Evolutionary conservation across 2,888 invertebrate genomes (phyloP).

Genomic region (Campoplex capitator): DNA sequence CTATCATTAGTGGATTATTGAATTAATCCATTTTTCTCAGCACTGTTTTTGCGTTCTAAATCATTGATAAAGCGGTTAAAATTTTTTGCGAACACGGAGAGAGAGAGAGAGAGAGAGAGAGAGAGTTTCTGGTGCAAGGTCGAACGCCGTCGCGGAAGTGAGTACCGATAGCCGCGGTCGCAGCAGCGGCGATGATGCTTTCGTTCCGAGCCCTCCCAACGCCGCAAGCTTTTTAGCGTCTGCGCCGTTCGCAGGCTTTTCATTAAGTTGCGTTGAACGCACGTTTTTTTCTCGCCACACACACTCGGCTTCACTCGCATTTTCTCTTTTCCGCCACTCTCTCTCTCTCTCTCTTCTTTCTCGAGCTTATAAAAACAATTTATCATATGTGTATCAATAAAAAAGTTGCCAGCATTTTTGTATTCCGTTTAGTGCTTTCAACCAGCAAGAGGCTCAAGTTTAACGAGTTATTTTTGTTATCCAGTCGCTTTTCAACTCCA

Average conservation of each 20-base stretch:
- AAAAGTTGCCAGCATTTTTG: not conserved
- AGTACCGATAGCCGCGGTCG: constrained; percentile 60
- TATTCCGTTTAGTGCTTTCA: not conserved
- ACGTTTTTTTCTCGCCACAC: constrained; percentile 1
- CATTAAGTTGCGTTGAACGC: constrained; percentile 10
- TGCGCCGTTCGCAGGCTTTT: constrained; percentile 46
- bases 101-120: too few species aligned
- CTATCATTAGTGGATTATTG: not conserved
- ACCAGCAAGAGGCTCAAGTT: not conserved
- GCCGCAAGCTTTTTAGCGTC: constrained; percentile 58
- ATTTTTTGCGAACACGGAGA: not conserved
- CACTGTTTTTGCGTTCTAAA: not conserved
- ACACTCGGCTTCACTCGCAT: not conserved
- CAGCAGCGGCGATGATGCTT: constrained; percentile 37
- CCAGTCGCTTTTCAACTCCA: not conserved
- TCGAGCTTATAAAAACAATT: not conserved
- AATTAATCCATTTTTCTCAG: not conserved
- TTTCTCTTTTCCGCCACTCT: not conserved
- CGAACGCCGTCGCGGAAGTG: constrained; percentile 55
- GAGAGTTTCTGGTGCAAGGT: constrained; percentile 39
- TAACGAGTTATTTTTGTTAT: not conserved
- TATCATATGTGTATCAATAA: not conserved
- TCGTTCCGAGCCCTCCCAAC: constrained; percentile 26
- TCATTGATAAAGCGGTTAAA: not conserved
- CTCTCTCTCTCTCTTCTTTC: not conserved